Evolutionary conservation across 2,113 vertebrate genomes (phyloP).

Genomic region (Hiodon tergisus): DNA sequence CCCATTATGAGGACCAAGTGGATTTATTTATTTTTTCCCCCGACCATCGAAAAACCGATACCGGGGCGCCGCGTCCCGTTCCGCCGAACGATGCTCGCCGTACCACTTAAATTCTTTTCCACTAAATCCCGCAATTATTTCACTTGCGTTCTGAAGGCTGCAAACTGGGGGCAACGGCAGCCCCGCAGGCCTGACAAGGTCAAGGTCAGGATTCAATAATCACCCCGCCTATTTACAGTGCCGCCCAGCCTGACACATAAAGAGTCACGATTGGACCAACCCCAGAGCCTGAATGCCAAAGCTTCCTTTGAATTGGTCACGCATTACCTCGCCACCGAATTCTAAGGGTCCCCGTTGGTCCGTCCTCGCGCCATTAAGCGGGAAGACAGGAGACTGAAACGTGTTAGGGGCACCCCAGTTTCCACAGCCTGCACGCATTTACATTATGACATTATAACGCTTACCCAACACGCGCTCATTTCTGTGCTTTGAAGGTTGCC

Average conservation of each 20-base stretch:
- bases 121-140: background rate
- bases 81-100: background rate
- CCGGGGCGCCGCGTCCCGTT: background rate
- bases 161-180: constrained; percentile 3
- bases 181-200: background rate
- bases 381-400: background rate
- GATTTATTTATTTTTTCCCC: background rate
- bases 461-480: background rate
- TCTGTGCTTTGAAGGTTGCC: background rate
- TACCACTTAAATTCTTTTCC: constrained; percentile 21
- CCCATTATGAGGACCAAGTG: background rate
- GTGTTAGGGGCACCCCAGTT: background rate
- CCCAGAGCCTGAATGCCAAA: constrained; percentile 15
- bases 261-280: constrained; percentile 16
- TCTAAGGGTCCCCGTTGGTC: background rate
- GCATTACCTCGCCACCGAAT: background rate
- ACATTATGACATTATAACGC: background rate
- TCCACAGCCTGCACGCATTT: background rate
- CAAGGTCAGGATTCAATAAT: constrained; percentile 26
- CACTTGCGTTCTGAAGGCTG: background rate
- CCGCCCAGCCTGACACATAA: constrained; percentile 24
- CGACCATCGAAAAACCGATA: background rate
- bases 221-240: constrained; percentile 28
- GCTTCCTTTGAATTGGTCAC: constrained; percentile 20
- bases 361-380: background rate